A percentile compares a stretch with the other conserved stretches of the same genome.
These are phyloP conservation scores for Hypercompe scribonia DNA, from an alignment of 2,888 invertebrate genomes.

Conservation along the genomic window DNA sequence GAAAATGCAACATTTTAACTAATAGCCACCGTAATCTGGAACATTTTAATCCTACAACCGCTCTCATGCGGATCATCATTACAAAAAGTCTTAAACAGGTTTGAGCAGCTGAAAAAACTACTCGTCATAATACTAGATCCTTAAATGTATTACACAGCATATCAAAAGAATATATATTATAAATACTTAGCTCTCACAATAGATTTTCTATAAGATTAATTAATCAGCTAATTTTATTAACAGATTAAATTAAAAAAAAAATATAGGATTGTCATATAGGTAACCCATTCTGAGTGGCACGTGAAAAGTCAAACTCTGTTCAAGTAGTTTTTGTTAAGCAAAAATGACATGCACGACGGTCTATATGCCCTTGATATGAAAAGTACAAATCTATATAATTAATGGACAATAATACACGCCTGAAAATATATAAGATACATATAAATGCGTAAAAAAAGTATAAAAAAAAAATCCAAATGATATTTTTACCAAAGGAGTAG, in stretches of 20 bases:
- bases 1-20: background rate
- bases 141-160: background rate
- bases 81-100: too few relatives aligned
- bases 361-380: background rate
- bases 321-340: background rate
- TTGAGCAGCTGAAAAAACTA: background rate
- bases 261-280: background rate
- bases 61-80: too few relatives aligned
- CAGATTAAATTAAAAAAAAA: too few relatives aligned
- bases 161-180: background rate
- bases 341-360: slow-evolving; percentile 1
- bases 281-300: background rate
- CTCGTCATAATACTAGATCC: background rate
- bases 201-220: background rate
- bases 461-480: slow-evolving; percentile 24
- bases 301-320: background rate
- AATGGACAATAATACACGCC: slow-evolving; percentile 19
- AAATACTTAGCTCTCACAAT: background rate
- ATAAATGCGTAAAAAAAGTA: slow-evolving; percentile 16
- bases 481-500: slow-evolving; percentile 36
- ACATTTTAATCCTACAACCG: background rate
- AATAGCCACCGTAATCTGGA: background rate
- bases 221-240: too few relatives aligned
- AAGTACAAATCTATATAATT: slow-evolving; percentile 20
- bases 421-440: slow-evolving; percentile 3